Evolutionary conservation across 2,113 vertebrate genomes (phyloP), one percentile per base, ranked within the genome.

Genomic region (Microcebus griseorufus): DNA sequence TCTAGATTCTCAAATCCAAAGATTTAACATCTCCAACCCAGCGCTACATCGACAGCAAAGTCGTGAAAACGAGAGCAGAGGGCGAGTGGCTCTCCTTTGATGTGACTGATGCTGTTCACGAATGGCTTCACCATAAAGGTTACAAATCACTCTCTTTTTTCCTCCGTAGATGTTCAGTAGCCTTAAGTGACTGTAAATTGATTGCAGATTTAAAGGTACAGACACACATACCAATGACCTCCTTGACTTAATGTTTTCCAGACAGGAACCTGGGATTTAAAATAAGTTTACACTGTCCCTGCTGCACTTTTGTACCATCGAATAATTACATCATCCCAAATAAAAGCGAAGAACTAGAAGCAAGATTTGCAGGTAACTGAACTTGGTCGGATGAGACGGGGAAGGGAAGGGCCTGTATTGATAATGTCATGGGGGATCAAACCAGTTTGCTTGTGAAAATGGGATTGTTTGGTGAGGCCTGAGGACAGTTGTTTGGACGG

Each of bases 311-410:
- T 2, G 98, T 99, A 83, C 99, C 99, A 4, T 99, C 99, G 90
- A 99, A 99, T 98, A 99, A 99, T 99, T 99, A 99, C 98, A 99
- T 99, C 22, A 99, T 99, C 96, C 99, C 99, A 96, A 99, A 99
- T 98, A 99, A 99, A 99, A 99, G 99, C 17, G 99, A 99, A 97
- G 99, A 99, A 93, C 98, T 99, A 93, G 99, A 99, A 98, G 99
- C 99, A 89, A 99, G 99, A 97, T 99, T 99, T 98, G 99, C 99
- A 99, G 99, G 99, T 99, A 98, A 99, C 3, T 93, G 89, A 86
- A 23, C 39, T 32, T 60, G 92, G 42, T 92, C 11, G 0, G 27
- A 0, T 0, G 58, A 25, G 37, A 42, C n/a, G 0, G 9, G 73
- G 53, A 42, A 17, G 51, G 73, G 78, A 34, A 55, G 70, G 42